Evolutionary conservation across 92 coral and sea anemone genomes (phyloP), one percentile per base, ranked within the genome.

Genomic region (Epizoanthus stellaris): DNA sequence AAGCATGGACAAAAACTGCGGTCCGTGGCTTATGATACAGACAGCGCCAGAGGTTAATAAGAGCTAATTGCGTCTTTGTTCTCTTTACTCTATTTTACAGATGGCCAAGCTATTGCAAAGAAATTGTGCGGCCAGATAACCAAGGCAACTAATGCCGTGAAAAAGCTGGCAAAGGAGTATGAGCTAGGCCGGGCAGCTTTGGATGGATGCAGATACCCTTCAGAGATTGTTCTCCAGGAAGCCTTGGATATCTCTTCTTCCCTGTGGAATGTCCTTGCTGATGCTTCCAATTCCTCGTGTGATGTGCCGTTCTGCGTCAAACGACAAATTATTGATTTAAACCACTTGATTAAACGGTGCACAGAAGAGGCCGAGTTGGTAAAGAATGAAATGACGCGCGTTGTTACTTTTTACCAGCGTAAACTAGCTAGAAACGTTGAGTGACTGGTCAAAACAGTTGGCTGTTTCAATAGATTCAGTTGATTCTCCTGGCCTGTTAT

Each of bases 101-200:
- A 89, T 85, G 89, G 92, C 1, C 92, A 89, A 89, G 92, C 92
- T 53, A 85, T 89, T 72, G 92, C 92, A 34, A 89, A 85, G 43
- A 85, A 85, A 74, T 62, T 89, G 38, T 85, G 89, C 76, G 82
- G 69, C 21, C 92, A 89, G 70, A 74, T 89, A 2, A 70, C 82
- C 19, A 89, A 85, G 86, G 81, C 88, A 6, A 89, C 89, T 62
- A 85, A 23, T 39, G 86, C 92, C 12, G 74, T 89, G 4, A 85
- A 89, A 73, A 82, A 80, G 23, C 68, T 89, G 58, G 79, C 79
- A 13, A 89, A 80, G 64, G 86, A 89, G 53, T 89, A 89, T 40
- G 82, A 59, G 58, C 73, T 54, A 52, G 71, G 54, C 69, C 58
- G 56, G 17, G 25, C 72, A 64, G 81, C 49, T 64, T 25, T 74